Evolutionary conservation across 2,888 invertebrate genomes (phyloP).

Genomic region (Cephus sareptanus): DNA sequence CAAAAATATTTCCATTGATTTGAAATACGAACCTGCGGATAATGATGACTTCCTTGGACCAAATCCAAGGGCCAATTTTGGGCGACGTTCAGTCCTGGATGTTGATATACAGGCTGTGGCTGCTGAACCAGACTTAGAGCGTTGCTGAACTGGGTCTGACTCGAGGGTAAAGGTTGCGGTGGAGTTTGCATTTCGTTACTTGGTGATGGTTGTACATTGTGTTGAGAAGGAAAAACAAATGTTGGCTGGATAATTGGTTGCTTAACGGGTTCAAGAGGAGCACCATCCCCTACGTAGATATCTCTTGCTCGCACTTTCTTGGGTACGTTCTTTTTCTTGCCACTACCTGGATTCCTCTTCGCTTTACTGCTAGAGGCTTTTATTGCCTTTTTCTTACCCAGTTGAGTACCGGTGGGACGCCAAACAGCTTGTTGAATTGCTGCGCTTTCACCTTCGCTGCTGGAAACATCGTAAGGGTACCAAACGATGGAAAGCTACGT

Average conservation of each 20-base stretch:
- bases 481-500: constrained; percentile 22
- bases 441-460: constrained; percentile 47
- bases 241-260: constrained; percentile 29
- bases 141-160: constrained; percentile 40
- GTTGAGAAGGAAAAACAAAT: constrained; percentile 32
- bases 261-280: constrained; percentile 31
- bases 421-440: constrained; percentile 62
- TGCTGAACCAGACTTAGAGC: constrained; percentile 45
- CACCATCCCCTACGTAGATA: constrained; percentile 37
- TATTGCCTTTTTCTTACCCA: constrained; percentile 56
- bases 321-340: constrained; percentile 43
- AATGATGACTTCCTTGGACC: constrained; percentile 57
- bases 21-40: constrained; percentile 47
- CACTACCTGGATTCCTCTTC: constrained; percentile 21
- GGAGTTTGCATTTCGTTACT: constrained; percentile 34
- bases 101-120: constrained; percentile 51
- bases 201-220: constrained; percentile 25
- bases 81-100: constrained; percentile 47
- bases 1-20: background rate
- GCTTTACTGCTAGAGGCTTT: constrained; percentile 40
- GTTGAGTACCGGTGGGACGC: constrained; percentile 61
- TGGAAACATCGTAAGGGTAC: constrained; percentile 19
- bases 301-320: constrained; percentile 41
- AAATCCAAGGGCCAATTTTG: constrained; percentile 62
- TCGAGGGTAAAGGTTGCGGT: constrained; percentile 15